Evolutionary conservation across 2,888 invertebrate species (phyloP), one percentile per base, ranked within the genome.

Genomic region (Phaedon cochleariae): DNA sequence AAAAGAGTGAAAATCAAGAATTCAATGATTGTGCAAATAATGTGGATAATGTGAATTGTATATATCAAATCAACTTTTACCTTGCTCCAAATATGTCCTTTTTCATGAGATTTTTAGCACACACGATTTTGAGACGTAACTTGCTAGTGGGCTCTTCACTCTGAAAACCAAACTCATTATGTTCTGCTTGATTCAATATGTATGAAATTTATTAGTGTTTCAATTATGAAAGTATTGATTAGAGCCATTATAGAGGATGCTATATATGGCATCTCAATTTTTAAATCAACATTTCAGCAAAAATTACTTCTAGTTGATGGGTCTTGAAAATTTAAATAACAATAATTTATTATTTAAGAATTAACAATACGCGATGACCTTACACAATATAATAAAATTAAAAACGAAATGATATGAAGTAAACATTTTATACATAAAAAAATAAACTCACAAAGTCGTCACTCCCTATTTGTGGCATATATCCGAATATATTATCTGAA

Each of bases 81-180:
- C 95, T 97, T 78, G 98, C 97, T 79, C 98, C 98, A 87, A 99
- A 98, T 79, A 99, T 97, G 84, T 99, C 98, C 85, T 98, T 98
- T 84, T 97, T 97, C 62, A 98, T 98, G 80, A 99, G 87, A 76
- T 95, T 92, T 84, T 93, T 92, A 31, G 96, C 97, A 75, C 93
- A 91, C 73, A 95, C 86, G 69, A 97, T 91, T 85, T 90, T 91
- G 82, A 97, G 87, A 78, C 95, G 90, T 82, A 97, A 86, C 82
- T 93, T 89, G 85, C 89, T 92, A 80, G 92, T 92, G 74, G 90
- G 89, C 83, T 94, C 92, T 84, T 92, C 92, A 84, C 88, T 90
- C 92, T 92, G 85, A 51, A 88, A 82, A 59, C 49, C 68, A 51
- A 63, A 41, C 22, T 63, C 37, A 34, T 58, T 64, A n/a, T n/a